Base-by-base conservation (phyloP, 2,888 invertebrate species). In the Strigamia crassipes region DNA sequence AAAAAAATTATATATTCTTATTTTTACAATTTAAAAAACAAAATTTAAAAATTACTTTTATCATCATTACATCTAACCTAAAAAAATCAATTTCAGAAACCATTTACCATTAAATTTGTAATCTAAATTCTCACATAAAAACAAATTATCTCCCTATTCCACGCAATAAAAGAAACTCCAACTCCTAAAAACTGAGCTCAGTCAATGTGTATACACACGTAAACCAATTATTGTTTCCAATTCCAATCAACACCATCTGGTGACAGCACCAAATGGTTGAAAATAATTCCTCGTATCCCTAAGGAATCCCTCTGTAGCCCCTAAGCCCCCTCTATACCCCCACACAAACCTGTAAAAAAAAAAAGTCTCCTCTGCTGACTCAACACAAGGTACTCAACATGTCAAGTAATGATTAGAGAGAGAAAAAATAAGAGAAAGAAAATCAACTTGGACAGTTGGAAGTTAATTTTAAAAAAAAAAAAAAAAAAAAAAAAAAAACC, bases 361-460 rank as follows among this genome's bases (percentile, higher is more conserved):
- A 66, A 66, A 66, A 66, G 21, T 66, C 23, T 66, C 61, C 23
- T 66, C 13, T 66, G 61, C 61, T 66, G 61, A 66, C 61, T 66
- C 61, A 66, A 66, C 61, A 66, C 61, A 66, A 66, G 61, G 61
- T 66, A 66, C 61, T 66, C 61, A 66, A 66, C 61, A 66, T 66
- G 61, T 66, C 61, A 66, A 66, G 23, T 66, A 66, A 66, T 66
- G 61, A 66, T 66, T 66, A 66, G 61, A 46, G 61, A 9, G 61
- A 23, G 23, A 66, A 66, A 21, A 66, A 66, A 66, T 23, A 5
- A 23, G 23, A 66, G 12, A 12, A 66, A 66, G 61, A 66, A 66
- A 66, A 66, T 66, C 61, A 66, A 66, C 21, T 66, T 66, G 61
- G 61, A 66, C 61, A 66, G 21, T 12, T 23, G 1, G 23, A 3